phyloP scores from a whole-genome alignment of 2,888 invertebrate species.

The Hartigia nigra region DNA sequence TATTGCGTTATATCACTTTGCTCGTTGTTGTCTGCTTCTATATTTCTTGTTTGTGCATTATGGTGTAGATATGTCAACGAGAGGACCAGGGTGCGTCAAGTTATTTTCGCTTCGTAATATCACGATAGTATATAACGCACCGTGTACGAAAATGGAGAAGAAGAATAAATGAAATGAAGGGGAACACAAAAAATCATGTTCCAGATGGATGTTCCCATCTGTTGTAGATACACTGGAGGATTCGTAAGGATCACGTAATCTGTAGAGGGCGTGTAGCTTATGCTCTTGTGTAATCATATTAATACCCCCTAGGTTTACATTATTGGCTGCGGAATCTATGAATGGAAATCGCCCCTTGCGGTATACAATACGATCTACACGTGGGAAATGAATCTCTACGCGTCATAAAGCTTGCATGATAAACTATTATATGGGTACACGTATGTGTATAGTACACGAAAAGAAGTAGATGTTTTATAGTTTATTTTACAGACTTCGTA shows the following conservation, averaged over 20 bases:
- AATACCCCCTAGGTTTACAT: neutral
- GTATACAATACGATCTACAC: conserved; percentile 33
- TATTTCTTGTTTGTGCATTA: neutral
- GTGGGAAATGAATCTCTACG: conserved; percentile 43
- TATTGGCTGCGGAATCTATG: neutral
- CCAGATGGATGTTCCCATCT: neutral
- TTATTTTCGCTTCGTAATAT: neutral
- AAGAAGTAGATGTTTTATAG: neutral
- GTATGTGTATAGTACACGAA: neutral
- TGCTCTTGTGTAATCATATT: neutral
- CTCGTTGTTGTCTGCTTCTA: neutral
- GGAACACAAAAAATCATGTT: neutral
- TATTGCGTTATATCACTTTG: neutral
- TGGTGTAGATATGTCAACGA: neutral
- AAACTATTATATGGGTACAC: neutral
- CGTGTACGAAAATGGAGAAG: neutral
- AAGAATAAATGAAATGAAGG: neutral
- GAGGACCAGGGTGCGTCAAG: neutral
- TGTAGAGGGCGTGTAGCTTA: neutral
- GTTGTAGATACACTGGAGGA: neutral
- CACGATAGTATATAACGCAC: neutral
- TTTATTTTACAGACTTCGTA: neutral
- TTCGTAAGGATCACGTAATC: neutral
- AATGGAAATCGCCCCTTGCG: neutral
- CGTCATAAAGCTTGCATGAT: conserved; percentile 1